Percentiles rank a stretch among this genome's conserved stretches.
Conservation (phyloP, 1,140 invertebrate genomes). For the Calephelis nemesis region DNA sequence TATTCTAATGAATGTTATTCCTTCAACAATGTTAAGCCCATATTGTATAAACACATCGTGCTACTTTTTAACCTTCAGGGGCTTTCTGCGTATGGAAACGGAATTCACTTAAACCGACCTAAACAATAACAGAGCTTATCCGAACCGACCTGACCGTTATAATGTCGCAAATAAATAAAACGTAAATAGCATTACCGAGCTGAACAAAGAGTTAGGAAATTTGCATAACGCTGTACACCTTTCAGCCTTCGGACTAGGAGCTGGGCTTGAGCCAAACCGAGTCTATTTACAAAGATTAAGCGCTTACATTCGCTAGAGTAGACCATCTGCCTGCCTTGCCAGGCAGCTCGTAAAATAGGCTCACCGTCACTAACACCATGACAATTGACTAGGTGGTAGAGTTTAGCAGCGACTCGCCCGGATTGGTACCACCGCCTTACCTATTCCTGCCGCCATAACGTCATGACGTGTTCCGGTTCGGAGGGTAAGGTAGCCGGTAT, state of each 20-base stretch:
- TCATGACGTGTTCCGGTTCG: too few relatives aligned
- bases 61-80: constrained; percentile 1
- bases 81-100: constrained; percentile 9
- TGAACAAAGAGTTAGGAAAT: constrained; percentile 64
- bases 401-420: too few relatives aligned
- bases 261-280: constrained; percentile 63
- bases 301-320: constrained; percentile 54
- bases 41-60: neutral
- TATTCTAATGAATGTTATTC: neutral
- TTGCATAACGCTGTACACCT: constrained; percentile 69
- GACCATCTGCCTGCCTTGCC: too few relatives aligned
- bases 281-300: constrained; percentile 62
- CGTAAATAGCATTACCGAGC: constrained; percentile 53
- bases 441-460: too few relatives aligned
- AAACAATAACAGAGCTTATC: constrained; percentile 46
- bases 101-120: constrained; percentile 35
- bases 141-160: constrained; percentile 46
- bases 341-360: too few relatives aligned
- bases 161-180: constrained; percentile 60
- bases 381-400: too few relatives aligned
- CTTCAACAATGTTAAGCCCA: neutral
- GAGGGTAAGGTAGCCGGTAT: too few relatives aligned
- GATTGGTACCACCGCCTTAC: too few relatives aligned
- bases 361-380: too few relatives aligned
- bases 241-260: constrained; percentile 50